phyloP scores from a whole-genome alignment of 2,888 invertebrate species.

The Brassicogethes aeneus region DNA sequence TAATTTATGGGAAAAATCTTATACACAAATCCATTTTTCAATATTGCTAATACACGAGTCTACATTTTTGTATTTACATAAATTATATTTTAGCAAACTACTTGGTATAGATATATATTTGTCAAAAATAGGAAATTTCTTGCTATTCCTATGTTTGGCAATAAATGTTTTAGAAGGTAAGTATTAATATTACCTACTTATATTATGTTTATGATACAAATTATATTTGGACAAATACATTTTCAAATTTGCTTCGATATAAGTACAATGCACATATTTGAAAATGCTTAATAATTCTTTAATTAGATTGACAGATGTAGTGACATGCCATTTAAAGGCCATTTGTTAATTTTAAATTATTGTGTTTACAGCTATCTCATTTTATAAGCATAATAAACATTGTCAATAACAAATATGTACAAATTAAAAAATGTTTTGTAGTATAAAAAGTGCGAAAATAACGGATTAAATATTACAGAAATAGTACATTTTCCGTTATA shows the following conservation, averaged over 20 bases:
- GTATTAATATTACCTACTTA: too few relatives aligned
- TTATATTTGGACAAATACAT: conserved; percentile 6
- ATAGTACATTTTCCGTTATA: too few relatives aligned
- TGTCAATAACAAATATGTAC: not conserved
- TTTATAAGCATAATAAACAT: conserved; percentile 2
- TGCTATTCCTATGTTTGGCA: too few relatives aligned
- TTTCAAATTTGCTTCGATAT: conserved; percentile 5
- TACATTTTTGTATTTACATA: conserved; percentile 34
- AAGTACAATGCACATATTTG: conserved; percentile 4
- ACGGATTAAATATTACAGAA: too few relatives aligned
- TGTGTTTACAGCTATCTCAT: conserved; percentile 34
- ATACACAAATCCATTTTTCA: conserved; percentile 17
- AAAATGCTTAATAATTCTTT: conserved; percentile 14
- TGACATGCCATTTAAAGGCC: conserved; percentile 34
- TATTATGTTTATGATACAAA: conserved; percentile 9
- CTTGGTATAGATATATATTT: conserved; percentile 2
- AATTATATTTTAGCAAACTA: conserved; percentile 7
- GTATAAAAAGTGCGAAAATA: too few relatives aligned
- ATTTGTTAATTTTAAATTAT: conserved; percentile 30
- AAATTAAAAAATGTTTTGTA: conserved; percentile 2
- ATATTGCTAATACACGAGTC: conserved; percentile 46
- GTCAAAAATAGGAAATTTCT: too few relatives aligned
- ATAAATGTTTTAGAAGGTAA: too few relatives aligned
- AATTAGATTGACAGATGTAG: conserved; percentile 35
- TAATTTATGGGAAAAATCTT: not conserved